Evolutionary conservation across 2,888 invertebrate species (phyloP).

Genomic region (Callosobruchus maculatus): DNA sequence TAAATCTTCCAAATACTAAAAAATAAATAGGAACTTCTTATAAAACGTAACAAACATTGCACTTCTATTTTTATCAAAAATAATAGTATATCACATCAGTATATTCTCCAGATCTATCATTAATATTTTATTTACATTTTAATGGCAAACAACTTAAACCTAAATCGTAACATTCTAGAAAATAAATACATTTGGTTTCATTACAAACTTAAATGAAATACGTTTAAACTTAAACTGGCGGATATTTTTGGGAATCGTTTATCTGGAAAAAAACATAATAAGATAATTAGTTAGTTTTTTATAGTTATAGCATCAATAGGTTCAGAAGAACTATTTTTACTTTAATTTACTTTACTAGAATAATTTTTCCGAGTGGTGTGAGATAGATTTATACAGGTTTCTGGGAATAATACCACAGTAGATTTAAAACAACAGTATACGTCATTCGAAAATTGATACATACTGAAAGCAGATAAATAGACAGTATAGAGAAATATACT

Average conservation of each 20-base stretch:
- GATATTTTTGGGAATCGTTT: background rate
- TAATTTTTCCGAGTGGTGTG: too few species aligned
- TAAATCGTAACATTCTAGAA: background rate
- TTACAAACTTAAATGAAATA: background rate
- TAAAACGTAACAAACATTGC: background rate
- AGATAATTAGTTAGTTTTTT: background rate
- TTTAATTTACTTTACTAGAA: too few species aligned
- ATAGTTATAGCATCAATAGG: too few species aligned
- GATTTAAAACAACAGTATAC: too few species aligned
- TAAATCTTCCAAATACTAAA: background rate
- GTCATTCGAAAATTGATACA: too few species aligned
- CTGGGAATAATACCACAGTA: too few species aligned
- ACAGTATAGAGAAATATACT: too few species aligned
- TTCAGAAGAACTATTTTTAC: too few species aligned
- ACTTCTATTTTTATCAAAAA: background rate
- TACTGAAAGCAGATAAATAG: too few species aligned
- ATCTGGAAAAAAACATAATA: background rate
- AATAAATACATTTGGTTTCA: background rate
- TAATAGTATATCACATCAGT: background rate
- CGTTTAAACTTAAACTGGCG: background rate
- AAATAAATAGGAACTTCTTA: background rate
- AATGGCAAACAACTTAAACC: background rate
- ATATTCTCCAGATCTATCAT: background rate
- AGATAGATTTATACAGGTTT: too few species aligned
- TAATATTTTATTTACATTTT: background rate